Conservation (phyloP, 2,113 vertebrate species). For the Heloderma charlesbogerti region DNA sequence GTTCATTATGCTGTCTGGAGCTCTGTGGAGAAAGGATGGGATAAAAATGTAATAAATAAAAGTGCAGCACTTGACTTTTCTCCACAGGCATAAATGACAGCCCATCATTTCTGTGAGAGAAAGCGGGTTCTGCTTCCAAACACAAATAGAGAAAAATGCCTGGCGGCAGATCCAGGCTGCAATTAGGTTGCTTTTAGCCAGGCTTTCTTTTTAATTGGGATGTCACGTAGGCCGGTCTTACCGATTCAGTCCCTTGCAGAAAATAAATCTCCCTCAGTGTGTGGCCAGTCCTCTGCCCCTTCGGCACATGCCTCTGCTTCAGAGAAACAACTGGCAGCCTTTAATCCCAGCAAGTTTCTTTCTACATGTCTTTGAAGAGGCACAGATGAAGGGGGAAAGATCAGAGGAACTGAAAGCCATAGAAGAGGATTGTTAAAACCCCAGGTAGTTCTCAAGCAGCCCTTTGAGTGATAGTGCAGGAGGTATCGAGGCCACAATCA, state of each 20-base stretch:
- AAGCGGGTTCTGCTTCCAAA: not conserved
- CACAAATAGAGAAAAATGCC: not conserved
- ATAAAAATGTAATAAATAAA: not conserved
- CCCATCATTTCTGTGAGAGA: not conserved
- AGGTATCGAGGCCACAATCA: not conserved
- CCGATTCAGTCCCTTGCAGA: not conserved
- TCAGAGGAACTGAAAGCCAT: constrained; percentile 20
- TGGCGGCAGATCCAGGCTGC: not conserved
- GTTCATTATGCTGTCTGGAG: not conserved
- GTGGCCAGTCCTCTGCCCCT: not conserved
- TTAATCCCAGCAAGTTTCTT: constrained; percentile 26
- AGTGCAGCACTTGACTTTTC: not conserved
- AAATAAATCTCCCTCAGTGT: not conserved
- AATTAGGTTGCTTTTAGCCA: not conserved
- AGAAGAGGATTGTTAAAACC: constrained; percentile 25
- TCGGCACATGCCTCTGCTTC: not conserved
- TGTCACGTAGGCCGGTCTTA: not conserved
- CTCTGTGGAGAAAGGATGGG: not conserved
- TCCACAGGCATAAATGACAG: not conserved
- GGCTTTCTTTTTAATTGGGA: constrained; percentile 1
- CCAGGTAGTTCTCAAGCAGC: not conserved
- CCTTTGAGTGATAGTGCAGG: not conserved
- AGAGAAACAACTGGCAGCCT: constrained; percentile 1
- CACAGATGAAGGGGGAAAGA: constrained; percentile 4
- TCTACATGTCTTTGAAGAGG: constrained; percentile 6